Conservation (phyloP, 2,113 vertebrate genomes). For the Tursiops truncatus region DNA sequence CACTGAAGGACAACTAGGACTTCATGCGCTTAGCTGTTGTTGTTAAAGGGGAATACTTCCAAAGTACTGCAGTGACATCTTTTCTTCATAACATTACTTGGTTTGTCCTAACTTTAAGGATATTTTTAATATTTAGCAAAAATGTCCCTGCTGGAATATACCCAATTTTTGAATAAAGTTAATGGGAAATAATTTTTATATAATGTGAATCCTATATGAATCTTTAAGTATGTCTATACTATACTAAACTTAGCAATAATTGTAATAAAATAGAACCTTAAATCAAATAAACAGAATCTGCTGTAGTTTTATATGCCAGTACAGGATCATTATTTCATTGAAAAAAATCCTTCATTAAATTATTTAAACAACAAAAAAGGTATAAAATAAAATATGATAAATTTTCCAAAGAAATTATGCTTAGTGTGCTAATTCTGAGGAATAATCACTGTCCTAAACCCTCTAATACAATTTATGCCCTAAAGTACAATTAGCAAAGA, state of each 20-base stretch:
- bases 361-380: background rate
- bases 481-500: slow-evolving; percentile 43
- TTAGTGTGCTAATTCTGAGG: background rate
- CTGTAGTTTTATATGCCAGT: background rate
- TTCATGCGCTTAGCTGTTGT: background rate
- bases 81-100: background rate
- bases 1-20: background rate
- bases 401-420: background rate
- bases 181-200: background rate
- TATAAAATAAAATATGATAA: background rate
- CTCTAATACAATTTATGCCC: background rate
- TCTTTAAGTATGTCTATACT: background rate
- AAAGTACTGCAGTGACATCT: background rate
- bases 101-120: background rate
- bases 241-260: background rate
- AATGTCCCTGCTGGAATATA: background rate
- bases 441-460: background rate
- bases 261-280: background rate
- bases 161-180: background rate
- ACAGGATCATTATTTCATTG: background rate
- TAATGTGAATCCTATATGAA: background rate
- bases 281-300: background rate
- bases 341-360: slow-evolving; percentile 19
- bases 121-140: slow-evolving; percentile 22
- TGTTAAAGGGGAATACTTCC: background rate